Evolutionary conservation across 2,888 invertebrate species (phyloP), one percentile per base, ranked within the genome.

Genomic region (Archaeoteleia sp.): DNA sequence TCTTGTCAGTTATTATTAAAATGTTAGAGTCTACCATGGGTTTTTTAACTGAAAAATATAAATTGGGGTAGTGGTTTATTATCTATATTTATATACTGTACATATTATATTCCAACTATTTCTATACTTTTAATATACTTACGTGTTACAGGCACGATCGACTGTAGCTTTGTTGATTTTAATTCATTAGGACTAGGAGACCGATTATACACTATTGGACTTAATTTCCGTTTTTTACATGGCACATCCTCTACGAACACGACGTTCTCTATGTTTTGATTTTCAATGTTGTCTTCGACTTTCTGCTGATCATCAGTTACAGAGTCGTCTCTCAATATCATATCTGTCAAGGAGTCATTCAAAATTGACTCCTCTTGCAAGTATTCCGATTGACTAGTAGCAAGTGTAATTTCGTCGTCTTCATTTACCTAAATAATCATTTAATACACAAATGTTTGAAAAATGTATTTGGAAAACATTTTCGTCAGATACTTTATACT

Each of bases 171-270:
- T 1, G 25, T 20, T n/a, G 46, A 27, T 12, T n/a, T n/a, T n/a
- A 46, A 30, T 13, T 61, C 54, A 34, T 45, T 61, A 2, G 75
- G 77, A 63, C 77, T 81, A 5, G 76, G 74, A 40, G 82, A 81
- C 69, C 82, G 76, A 13, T 76, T 81, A 34, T 82, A 85, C 23
- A 85, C 71, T 20, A 85, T 85, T 5, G 85, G 85, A 68, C 83
- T 85, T n/a, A 84, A 70, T 79, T 83, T 84, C 70, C 83, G 74
- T 34, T 76, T 74, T 51, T 74, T 82, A 13, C 67, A 72, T 1
- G 84, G 82, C 62, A 80, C 73, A 1, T 78, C 78, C 10, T 81
- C 79, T n/a, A n/a, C n/a, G n/a, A n/a, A n/a, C n/a, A n/a, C n/a
- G 1, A 78, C 66, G 55, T 81, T 79, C 70, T 77, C 79, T 23